phyloP scores from a whole-genome alignment of 1,140 invertebrate genomes.

The Latrodectus geometricus region DNA sequence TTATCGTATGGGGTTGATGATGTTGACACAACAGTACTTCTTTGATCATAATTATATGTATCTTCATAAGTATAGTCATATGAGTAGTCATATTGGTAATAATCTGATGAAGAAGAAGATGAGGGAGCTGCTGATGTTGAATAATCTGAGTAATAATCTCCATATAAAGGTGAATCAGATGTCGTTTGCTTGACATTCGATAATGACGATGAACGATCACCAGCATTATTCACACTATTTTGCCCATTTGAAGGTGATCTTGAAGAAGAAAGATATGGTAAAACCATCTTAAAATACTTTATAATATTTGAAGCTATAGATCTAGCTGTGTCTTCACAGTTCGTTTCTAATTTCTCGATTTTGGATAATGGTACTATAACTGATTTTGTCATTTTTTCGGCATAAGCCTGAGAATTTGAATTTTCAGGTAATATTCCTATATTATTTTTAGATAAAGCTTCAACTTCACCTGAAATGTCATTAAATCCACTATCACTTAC shows the following conservation, averaged over 20 bases:
- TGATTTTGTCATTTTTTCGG: conserved; percentile 25
- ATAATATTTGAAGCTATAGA: not conserved
- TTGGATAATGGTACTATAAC: not conserved
- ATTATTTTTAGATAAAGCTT: not conserved
- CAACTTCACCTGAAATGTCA: not conserved
- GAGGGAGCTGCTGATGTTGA: too few species aligned
- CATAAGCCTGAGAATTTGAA: not conserved
- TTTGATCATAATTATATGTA: too few species aligned
- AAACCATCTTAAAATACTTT: not conserved
- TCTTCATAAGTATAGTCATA: too few species aligned
- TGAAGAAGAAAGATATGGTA: not conserved
- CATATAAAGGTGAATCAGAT: too few species aligned
- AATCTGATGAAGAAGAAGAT: too few species aligned
- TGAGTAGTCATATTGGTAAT: too few species aligned
- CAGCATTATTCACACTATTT: not conserved
- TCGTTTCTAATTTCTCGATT: not conserved
- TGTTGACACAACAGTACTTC: too few species aligned
- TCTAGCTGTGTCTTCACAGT: not conserved
- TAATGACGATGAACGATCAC: not conserved
- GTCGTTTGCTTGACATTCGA: not conserved
- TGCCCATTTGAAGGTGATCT: not conserved
- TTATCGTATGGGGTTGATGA: too few species aligned
- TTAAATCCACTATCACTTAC: not conserved
- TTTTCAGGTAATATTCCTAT: not conserved
- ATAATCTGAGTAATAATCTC: too few species aligned